Base-by-base conservation (phyloP, 1,140 invertebrate species). In the Linepithema humile region DNA sequence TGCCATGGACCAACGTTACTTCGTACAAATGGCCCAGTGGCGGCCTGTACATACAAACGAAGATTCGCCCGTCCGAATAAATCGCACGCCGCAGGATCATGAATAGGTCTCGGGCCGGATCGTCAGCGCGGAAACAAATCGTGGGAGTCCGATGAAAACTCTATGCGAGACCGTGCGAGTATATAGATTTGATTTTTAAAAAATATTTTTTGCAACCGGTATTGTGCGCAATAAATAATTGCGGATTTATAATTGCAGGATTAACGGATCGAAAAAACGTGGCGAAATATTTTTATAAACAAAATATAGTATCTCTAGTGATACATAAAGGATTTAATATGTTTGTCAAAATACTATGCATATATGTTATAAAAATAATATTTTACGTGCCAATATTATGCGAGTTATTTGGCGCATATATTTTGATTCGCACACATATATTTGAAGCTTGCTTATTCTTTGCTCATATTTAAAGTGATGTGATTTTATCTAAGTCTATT, bases 11-110 rank as follows among this genome's bases (percentile, higher is more conserved):
- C 64, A 57, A 77, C 53, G 72, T 85, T 82, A 82, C 86, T 88
- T 88, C 86, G 73, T 87, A 84, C 86, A 88, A 88, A 88, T 88
- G 85, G 85, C 48, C 55, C 86, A 1, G 64, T 32, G 43, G 40
- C 23, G 23, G 45, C 32, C 55, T 55, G 62, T 86, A 87, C 86
- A 88, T 87, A 87, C 85, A 72, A 87, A 87, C 85, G 82, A 87
- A 83, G 75, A 74, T 82, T 43, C 73, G 43, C 53, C 40, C 48
- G 50, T 23, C 38, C 50, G 38, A 45, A 78, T 84, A 55, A 67
- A 62, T 57, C 60, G 60, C 62, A 43, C 20, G 20, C 73, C 48
- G 45, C 32, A 70, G 38, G 26, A 35, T 59, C 62, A 20, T 57
- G 55, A 70, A 84, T 64, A 64, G 23, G 12, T 74, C 57, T 65